Base-by-base conservation (phyloP, 1,140 invertebrate genomes). In the Zophobas atratus region DNA sequence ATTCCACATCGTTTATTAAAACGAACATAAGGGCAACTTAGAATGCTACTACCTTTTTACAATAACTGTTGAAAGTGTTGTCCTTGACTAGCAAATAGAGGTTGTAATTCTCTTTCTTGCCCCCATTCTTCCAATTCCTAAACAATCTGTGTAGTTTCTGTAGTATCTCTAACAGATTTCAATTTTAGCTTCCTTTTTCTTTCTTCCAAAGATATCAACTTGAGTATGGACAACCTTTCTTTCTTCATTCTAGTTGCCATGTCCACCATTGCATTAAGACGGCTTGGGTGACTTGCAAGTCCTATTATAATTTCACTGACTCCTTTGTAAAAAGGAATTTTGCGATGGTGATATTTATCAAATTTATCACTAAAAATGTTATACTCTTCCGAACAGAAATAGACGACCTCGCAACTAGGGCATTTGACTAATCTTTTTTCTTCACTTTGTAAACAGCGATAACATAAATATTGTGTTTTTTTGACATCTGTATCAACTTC, bases 371-470 rank as follows among this genome's bases (percentile, higher is more conserved):
- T 83, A n/a, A 75, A 20, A 36, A 70, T 79, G 70, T 85, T 84
- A 51, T 83, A 85, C 53, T 80, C 51, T 55, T 77, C 33, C 0
- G 82, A 84, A 76, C 84, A 84, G 60, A 84, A 85, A 63, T 81
- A 75, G 5, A 85, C 80, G 39, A 81, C 33, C 46, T 79, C 76
- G 72, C 84, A 85, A 41, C 72, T 76, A 0, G 83, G 82, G 56
- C 84, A 85, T 4, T 57, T 8, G 20, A 80, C 70, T 32, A 85
- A 55, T 5, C 56, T 20, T 51, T 81, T 80, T 55, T 80, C 56
- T 34, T 51, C 76, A 53, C 78, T 77, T 70, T 78, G 75, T 3
- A 80, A 49, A 73, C 84, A 85, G 34, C 84, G 73, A 74, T 79
- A 85, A 49, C 84, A 85, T 6, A 84, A 20, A 20, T 20, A 20